A percentile compares a stretch with the other conserved stretches of the same genome.
These are phyloP conservation scores for Cardinalis cardinalis DNA, from an alignment of 2,113 vertebrate genomes.

Conservation along the genomic window DNA sequence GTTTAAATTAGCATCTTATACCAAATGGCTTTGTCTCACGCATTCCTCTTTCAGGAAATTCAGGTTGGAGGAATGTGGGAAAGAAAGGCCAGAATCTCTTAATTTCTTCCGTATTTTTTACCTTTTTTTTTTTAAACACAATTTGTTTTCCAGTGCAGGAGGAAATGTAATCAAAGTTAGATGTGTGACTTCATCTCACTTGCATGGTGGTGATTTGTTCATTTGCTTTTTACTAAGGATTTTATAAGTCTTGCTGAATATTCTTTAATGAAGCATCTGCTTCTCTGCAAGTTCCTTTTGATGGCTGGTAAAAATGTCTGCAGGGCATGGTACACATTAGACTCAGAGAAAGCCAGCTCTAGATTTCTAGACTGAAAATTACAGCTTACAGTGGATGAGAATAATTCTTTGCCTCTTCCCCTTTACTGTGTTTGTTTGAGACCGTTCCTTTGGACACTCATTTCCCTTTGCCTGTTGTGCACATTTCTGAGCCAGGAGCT, in stretches of 20 bases:
- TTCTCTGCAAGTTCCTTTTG: slow-evolving; percentile 45
- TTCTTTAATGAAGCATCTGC: slow-evolving; percentile 65
- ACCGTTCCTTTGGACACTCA: background rate
- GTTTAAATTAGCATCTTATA: slow-evolving; percentile 48
- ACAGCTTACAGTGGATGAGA: background rate
- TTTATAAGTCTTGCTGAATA: slow-evolving; percentile 53
- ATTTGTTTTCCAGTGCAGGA: background rate
- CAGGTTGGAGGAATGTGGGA: slow-evolving; percentile 12
- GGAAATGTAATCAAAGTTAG: slow-evolving; percentile 17
- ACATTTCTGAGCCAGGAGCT: background rate
- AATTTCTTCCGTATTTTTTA: background rate
- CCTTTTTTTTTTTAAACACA: background rate
- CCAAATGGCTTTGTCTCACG: slow-evolving; percentile 44
- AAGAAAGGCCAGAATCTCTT: background rate
- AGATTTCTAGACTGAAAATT: slow-evolving; percentile 45
- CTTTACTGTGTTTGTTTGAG: background rate
- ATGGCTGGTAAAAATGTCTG: slow-evolving; percentile 38
- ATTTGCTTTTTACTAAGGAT: slow-evolving; percentile 28
- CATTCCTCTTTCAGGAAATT: slow-evolving; percentile 16
- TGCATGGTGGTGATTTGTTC: slow-evolving; percentile 8
- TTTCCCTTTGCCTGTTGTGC: background rate
- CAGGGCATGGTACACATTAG: slow-evolving; percentile 41
- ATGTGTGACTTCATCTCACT: slow-evolving; percentile 18
- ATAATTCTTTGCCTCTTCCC: background rate
- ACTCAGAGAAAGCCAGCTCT: slow-evolving; percentile 16